Evolutionary conservation across 2,888 invertebrate species (phyloP), one percentile per base, ranked within the genome.

Genomic region (Phasia obesa): DNA sequence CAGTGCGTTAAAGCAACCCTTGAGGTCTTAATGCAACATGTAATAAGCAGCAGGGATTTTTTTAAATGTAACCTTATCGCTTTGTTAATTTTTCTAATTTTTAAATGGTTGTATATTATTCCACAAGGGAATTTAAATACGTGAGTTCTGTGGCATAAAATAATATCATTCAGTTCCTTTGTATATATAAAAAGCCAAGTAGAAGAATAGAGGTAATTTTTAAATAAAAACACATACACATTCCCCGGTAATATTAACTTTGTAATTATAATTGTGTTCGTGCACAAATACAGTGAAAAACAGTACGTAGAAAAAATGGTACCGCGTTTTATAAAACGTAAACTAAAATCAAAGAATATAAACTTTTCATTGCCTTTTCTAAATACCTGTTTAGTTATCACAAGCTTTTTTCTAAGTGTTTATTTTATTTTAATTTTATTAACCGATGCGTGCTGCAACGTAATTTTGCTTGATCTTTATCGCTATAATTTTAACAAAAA

Each of bases 1-100:
- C 31, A 0, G 74, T 74, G 15, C 25, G 17, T 4, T 21, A 35
- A 19, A 25, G 3, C 31, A 19, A 60, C 35, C 13, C 1, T 13
- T 6, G 19, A 47, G 11, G 23, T 44, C 38, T 15, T 23, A 38
- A 23, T 67, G 59, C 49, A 75, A 60, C 13, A 65, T 11, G n/a
- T 5, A 17, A 42, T 27, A 47, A 51, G 49, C 44, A 7, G 17
- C 60, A 2, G 7, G 19, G 15, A 21, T 27, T 60, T 38, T 51
- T 38, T 17, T 25, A 65, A 65, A 57, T 53, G 55, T 76, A 64
- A 71, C 70, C 75, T 81, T 81, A 81, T 81, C 81, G 71, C 71
- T 60, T 64, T 75, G 57, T 51, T 75, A 76, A 65, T 81, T 76
- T 81, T 74, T 81, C 53, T 67, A 76, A 76, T 81, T 71, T 65